Evolutionary conservation across 2,113 vertebrate genomes (phyloP).

Genomic region (Hydropotes inermis): DNA sequence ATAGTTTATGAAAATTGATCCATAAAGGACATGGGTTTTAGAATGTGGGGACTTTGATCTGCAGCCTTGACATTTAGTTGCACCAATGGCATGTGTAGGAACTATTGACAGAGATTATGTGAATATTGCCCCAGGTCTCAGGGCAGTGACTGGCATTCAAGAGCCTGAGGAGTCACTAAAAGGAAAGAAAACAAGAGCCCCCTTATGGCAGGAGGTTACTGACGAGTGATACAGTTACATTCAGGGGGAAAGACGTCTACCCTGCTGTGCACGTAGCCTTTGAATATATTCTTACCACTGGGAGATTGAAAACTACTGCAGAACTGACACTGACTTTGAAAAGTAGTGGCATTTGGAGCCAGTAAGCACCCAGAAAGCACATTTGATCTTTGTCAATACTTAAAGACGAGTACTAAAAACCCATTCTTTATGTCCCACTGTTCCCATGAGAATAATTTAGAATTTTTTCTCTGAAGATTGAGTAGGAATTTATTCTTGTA

Average conservation of each 20-base stretch:
- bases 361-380: conserved; percentile 68
- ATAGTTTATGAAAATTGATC: conserved; percentile 46
- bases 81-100: conserved; percentile 19
- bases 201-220: conserved; percentile 75
- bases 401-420: conserved; percentile 54
- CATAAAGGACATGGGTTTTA: conserved; percentile 1
- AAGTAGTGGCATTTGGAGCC: conserved; percentile 76
- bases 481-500: conserved; percentile 71
- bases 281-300: conserved; percentile 77
- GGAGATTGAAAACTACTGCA: conserved; percentile 74
- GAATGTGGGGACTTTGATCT: conserved; percentile 46
- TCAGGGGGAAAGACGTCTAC: conserved; percentile 70
- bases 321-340: conserved; percentile 72
- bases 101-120: conserved; percentile 51
- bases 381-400: conserved; percentile 68
- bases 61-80: conserved; percentile 38
- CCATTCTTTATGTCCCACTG: conserved; percentile 64
- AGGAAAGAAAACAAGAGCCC: conserved; percentile 76
- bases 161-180: conserved; percentile 71
- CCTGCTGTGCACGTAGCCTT: conserved; percentile 77
- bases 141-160: conserved; percentile 71
- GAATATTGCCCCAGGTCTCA: conserved; percentile 66
- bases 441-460: conserved; percentile 70
- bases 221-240: conserved; percentile 79
- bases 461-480: conserved; percentile 46